Conservation (phyloP, 2,797 vertebrate species). For the Apogon hyalosoma region DNA sequence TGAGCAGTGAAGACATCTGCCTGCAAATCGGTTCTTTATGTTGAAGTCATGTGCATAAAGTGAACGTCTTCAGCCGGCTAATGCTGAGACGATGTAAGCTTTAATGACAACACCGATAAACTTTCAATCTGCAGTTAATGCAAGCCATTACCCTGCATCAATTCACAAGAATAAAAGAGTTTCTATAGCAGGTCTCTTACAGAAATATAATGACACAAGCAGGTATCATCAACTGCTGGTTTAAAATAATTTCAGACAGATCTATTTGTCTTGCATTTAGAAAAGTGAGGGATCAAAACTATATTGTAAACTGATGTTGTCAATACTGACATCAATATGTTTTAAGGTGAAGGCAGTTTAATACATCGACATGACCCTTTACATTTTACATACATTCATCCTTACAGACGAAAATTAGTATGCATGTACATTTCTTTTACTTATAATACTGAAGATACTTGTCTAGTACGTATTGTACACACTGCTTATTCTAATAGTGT, state of each 20-base stretch:
- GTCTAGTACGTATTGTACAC: too few relatives aligned
- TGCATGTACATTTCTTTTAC: too few relatives aligned
- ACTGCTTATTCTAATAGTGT: too few relatives aligned
- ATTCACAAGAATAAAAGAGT: constrained; percentile 22
- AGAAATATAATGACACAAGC: constrained; percentile 6
- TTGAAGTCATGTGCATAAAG: constrained; percentile 51
- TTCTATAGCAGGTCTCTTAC: constrained; percentile 11
- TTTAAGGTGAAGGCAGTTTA: background rate
- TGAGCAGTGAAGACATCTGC: constrained; percentile 38
- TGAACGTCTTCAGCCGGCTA: constrained; percentile 53
- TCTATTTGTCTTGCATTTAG: constrained; percentile 7
- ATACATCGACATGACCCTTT: constrained; percentile 5
- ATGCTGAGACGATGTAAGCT: constrained; percentile 28
- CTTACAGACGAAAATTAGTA: too few relatives aligned
- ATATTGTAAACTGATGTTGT: background rate
- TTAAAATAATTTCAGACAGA: background rate
- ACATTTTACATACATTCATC: background rate
- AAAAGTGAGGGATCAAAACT: background rate
- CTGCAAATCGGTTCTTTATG: constrained; percentile 41
- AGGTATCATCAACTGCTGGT: background rate
- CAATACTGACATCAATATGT: background rate
- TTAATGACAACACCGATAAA: constrained; percentile 40
- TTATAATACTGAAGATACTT: too few relatives aligned
- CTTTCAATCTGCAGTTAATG: constrained; percentile 40
- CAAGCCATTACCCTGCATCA: constrained; percentile 43